Base-by-base conservation (phyloP, 2,113 vertebrate genomes). In the Phoenicopterus ruber region DNA sequence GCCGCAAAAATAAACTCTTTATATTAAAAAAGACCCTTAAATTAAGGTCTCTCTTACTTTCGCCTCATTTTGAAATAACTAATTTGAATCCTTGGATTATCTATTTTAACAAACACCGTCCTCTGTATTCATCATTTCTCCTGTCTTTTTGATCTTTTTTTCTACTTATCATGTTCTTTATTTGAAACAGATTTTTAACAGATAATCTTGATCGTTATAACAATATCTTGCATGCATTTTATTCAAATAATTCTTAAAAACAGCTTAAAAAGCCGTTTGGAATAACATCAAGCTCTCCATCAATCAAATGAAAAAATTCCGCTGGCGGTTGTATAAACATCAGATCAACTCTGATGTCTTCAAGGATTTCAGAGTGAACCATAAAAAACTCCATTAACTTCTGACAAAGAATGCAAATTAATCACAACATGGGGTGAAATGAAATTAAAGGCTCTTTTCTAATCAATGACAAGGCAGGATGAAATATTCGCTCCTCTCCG, bases 361-460 rank as follows among this genome's bases (percentile, higher is more conserved):
- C 98, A 98, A 99, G 99, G 99, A 99, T 99, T 99, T 99, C 98
- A 99, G 98, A 99, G 98, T 98, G 98, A 99, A 99, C 99, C 99
- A 98, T 99, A 98, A 99, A 99, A 99, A 99, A 99, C 99, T 99
- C 99, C 99, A 99, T 99, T 99, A 99, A 99, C 99, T 99, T 99
- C 99, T 99, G 99, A 99, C 99, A 99, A 99, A 99, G 98, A 99
- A 99, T 99, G 99, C 99, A 99, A 99, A 99, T 99, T 99, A 99
- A 99, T 99, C 99, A 99, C 99, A 99, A 99, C 99, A 99, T 99
- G 99, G 99, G 99, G 99, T 99, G 98, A 98, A 98, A 99, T 98
- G 99, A 99, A 99, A 98, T 99, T 99, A 99, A 99, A 99, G 99
- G 99, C 98, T 99, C 99, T 99, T 98, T 99, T 99, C 99, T 99